Evolutionary conservation across 2,888 invertebrate species (phyloP), one percentile per base, ranked within the genome.

Genomic region (Scaptomyza reducta): DNA sequence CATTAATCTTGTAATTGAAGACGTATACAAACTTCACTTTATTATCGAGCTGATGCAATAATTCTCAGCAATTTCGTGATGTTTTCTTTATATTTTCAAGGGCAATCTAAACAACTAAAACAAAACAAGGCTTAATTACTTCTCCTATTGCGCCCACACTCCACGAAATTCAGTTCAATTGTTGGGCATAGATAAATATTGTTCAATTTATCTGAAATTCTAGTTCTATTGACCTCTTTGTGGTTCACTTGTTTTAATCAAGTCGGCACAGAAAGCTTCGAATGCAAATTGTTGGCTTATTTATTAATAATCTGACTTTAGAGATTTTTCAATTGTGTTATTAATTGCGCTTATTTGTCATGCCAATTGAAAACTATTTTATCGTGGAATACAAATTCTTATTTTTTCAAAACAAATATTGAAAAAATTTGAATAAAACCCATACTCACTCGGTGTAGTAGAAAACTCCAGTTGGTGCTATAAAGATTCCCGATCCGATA

Each of bases 401-500:
- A 22, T 22, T 22, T 22, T 22, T 22, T 0, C 22, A 3, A 22
- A 2, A 22, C n/a, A n/a, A 22, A 22, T 3, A 22, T 22, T 22
- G 22, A 22, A 22, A 22, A n/a, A 14, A 27, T 27, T 16, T 3
- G 16, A 40, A 16, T 25, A 11, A 33, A 9, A 18, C 25, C 1
- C 25, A 25, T 64, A 92, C 94, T 94, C 90, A 94, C 93, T 93
- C 93, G 42, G 95, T 95, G 79, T 94, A 93, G 59, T 90, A 83
- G 88, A 94, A 95, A 71, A 96, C 95, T 78, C 95, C 96, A 74
- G 96, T 95, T n/a, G 97, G 98, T 29, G 97, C 95, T 79, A 98
- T 95, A 91, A 98, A 98, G 82, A 98, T 98, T 54, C 98, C 98
- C 66, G 97, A 94, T 93, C 98, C 98, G 75, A 97, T 96, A 85